phyloP scores from a whole-genome alignment of 2,888 invertebrate genomes.

The Chorisops tibialis region DNA sequence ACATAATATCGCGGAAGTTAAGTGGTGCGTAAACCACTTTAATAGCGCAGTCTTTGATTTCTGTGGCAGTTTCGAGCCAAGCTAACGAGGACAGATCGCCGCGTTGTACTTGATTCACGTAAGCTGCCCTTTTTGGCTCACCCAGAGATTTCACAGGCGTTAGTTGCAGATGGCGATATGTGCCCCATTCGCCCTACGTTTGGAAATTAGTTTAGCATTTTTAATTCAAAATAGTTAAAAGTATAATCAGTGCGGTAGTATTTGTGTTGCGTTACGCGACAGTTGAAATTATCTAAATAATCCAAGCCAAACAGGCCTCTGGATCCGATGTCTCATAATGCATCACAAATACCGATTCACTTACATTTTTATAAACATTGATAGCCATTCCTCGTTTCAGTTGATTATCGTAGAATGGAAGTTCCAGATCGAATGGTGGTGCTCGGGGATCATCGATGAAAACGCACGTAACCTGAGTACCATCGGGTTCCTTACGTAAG shows the following conservation, averaged over 20 bases:
- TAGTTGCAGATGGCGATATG: constrained; percentile 77
- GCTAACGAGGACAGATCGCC: constrained; percentile 83
- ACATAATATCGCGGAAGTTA: constrained; percentile 95
- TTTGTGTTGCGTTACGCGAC: too few relatives aligned
- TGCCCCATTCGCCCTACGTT: constrained; percentile 63
- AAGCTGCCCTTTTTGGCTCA: constrained; percentile 63
- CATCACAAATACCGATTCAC: too few relatives aligned
- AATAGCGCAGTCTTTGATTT: constrained; percentile 55
- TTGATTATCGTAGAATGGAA: constrained; percentile 65
- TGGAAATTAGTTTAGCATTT: too few relatives aligned
- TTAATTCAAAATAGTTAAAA: too few relatives aligned
- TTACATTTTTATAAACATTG: constrained; percentile 67
- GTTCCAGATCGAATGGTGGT: constrained; percentile 62
- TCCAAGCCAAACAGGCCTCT: too few relatives aligned
- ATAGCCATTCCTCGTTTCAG: constrained; percentile 70
- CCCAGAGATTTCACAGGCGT: constrained; percentile 38
- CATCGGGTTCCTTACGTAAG: constrained; percentile 74
- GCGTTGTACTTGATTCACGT: constrained; percentile 69
- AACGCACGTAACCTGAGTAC: constrained; percentile 61
- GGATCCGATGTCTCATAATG: too few relatives aligned
- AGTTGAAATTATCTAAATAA: too few relatives aligned
- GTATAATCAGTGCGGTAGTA: too few relatives aligned
- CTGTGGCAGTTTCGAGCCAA: constrained; percentile 73
- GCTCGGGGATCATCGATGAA: constrained; percentile 63
- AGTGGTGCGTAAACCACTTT: constrained; percentile 66